Conservation (phyloP, 2,797 vertebrate species). For the Neosilurus mollespiculum region DNA sequence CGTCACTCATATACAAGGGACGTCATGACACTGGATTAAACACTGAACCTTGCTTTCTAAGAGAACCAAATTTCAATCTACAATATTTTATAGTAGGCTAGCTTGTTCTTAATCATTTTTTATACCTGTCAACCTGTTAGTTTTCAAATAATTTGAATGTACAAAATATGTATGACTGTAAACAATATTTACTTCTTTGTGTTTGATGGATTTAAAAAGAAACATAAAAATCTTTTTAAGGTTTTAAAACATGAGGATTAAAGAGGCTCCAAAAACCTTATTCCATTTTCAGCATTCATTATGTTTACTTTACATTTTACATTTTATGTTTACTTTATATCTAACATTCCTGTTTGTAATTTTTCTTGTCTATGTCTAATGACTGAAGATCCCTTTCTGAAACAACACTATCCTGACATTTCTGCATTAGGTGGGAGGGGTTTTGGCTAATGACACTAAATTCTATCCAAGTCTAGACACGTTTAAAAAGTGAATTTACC, state of each 20-base stretch:
- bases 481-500: not conserved
- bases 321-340: not conserved
- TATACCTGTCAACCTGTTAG: not conserved
- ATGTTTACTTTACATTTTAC: not conserved
- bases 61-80: not conserved
- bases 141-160: not conserved
- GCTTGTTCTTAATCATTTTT: not conserved
- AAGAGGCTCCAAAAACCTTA: no score
- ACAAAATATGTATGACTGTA: not conserved
- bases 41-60: not conserved
- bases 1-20: not conserved
- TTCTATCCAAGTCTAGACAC: not conserved
- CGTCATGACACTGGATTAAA: not conserved
- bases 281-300: not conserved
- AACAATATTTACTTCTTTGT: not conserved
- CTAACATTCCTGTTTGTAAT: not conserved
- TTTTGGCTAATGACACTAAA: not conserved
- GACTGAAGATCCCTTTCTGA: not conserved
- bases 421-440: not conserved
- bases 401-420: not conserved
- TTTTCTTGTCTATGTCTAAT: not conserved
- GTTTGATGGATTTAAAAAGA: no score
- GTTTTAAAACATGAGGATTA: not conserved
- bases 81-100: not conserved
- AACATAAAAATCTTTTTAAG: no score